These are phyloP conservation scores for Narcine bancroftii DNA, from an alignment of 2,113 vertebrate species.

Conservation along the genomic window DNA sequence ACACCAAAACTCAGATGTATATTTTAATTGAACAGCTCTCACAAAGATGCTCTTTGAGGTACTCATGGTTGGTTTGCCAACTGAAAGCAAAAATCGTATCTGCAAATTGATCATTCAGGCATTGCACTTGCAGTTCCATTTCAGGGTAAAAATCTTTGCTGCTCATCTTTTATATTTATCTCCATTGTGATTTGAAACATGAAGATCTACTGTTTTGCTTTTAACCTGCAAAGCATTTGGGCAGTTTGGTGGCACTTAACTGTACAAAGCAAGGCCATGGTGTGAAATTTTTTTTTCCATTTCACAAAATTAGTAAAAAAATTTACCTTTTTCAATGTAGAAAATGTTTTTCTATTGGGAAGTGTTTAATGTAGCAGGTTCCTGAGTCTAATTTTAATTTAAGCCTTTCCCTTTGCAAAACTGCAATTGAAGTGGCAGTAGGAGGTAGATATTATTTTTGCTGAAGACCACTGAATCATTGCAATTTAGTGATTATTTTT, in stretches of 20 bases:
- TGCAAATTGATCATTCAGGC: neutral
- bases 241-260: neutral
- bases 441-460: neutral
- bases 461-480: too few relatives aligned
- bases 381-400: neutral
- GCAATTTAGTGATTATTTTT: too few relatives aligned
- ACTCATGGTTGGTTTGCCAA: neutral
- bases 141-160: neutral
- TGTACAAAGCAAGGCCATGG: neutral
- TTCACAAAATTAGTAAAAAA: neutral
- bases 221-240: neutral
- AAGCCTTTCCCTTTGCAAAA: neutral
- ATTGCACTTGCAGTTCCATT: conserved; percentile 2
- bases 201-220: neutral
- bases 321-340: neutral
- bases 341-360: neutral
- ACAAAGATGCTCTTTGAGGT: conserved; percentile 5
- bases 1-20: neutral
- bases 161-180: neutral
- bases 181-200: neutral
- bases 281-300: neutral
- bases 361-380: neutral
- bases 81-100: conserved; percentile 19
- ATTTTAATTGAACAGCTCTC: neutral
- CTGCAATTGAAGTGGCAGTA: neutral